phyloP scores from a whole-genome alignment of 2,888 invertebrate species.

The Drosophila emarginata region DNA sequence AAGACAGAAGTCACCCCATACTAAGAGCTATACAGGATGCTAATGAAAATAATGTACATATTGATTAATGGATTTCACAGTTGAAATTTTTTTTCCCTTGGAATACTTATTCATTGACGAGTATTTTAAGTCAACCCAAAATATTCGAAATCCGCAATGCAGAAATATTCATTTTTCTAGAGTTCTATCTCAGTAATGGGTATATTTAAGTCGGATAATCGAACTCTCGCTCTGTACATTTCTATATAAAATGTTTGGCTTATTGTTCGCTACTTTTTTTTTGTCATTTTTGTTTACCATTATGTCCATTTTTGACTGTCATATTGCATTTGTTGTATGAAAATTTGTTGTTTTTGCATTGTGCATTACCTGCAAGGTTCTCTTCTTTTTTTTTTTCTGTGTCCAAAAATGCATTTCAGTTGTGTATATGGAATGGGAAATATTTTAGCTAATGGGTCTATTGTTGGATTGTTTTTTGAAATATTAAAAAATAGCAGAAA shows the following conservation, averaged over 20 bases:
- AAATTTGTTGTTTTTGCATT: conserved; percentile 13
- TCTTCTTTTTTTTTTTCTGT: not conserved
- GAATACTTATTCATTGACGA: conserved; percentile 25
- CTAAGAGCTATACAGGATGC: conserved; percentile 47
- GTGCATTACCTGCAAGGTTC: not conserved
- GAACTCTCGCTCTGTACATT: not conserved
- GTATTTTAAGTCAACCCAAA: no score
- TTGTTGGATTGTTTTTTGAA: conserved; percentile 45
- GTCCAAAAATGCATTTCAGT: conserved; percentile 53
- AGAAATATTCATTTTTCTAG: conserved; percentile 11
- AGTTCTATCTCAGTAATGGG: not conserved
- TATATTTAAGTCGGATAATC: not conserved
- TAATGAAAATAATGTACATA: conserved; percentile 10
- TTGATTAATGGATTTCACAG: conserved; percentile 55
- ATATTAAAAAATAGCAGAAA: conserved; percentile 3
- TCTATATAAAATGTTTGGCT: not conserved
- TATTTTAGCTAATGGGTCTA: conserved; percentile 50
- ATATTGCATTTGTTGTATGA: conserved; percentile 15
- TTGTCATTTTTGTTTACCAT: not conserved
- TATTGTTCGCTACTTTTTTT: not conserved
- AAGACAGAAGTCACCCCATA: not conserved
- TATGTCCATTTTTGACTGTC: conserved; percentile 28
- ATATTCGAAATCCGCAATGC: no score
- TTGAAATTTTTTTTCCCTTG: conserved; percentile 32
- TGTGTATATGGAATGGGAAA: conserved; percentile 27